A percentile compares a stretch with the other conserved stretches of the same genome.
phyloP scores from a whole-genome alignment of 1,140 invertebrate genomes.

The Diprion similis region DNA sequence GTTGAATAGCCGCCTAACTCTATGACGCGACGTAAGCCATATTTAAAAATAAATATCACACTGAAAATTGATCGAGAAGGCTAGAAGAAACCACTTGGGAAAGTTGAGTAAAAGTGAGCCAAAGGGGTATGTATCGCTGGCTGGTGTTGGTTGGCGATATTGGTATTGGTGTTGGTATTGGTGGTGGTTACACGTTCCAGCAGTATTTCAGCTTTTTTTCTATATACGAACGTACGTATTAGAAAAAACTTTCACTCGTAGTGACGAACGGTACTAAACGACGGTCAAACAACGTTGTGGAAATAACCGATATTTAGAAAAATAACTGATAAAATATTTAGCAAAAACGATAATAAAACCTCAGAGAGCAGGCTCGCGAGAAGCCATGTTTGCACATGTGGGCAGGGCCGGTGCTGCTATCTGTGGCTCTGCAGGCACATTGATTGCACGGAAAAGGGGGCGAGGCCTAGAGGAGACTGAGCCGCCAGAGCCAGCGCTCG shows the following conservation, averaged over 20 bases:
- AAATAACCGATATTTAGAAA: neutral
- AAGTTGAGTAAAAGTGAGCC: neutral
- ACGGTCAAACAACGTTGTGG: neutral
- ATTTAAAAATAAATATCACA: neutral
- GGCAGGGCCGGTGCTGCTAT: slow-evolving; percentile 45
- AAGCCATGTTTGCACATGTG: slow-evolving; percentile 54
- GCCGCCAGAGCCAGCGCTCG: neutral
- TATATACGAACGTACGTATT: neutral
- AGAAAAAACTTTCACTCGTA: neutral
- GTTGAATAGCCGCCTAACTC: neutral
- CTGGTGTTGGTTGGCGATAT: neutral
- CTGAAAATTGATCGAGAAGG: neutral
- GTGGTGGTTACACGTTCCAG: neutral
- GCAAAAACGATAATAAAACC: neutral
- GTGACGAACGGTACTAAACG: neutral
- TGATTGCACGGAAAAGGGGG: slow-evolving; percentile 38
- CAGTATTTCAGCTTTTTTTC: neutral
- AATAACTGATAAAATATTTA: neutral
- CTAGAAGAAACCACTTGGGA: neutral
- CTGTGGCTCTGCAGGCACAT: slow-evolving; percentile 34
- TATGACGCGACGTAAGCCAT: neutral
- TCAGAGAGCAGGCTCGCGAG: slow-evolving; percentile 23
- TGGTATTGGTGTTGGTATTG: neutral
- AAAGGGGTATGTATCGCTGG: neutral
- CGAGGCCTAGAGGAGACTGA: slow-evolving; percentile 23